These are phyloP conservation scores for crab-eating macaque (Macaca fascicularis) DNA, from an alignment of 2,113 vertebrate species.

Conservation along the genomic window T2T-MFA8v1.1 NC_088388.1:131028501-131029000, in stretches of 20 bases:
- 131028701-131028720: constrained; percentile 59
- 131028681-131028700: constrained; percentile 33
- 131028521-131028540: not conserved
- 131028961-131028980: not conserved
- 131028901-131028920: not conserved
- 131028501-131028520: constrained; percentile 15
- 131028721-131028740: constrained; percentile 56
- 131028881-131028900: not conserved
- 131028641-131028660: constrained; percentile 24
- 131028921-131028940: not conserved
- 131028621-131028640: not conserved
- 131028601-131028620: constrained; percentile 30
- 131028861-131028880: not conserved
- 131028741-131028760: constrained; percentile 64
- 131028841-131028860: not conserved
- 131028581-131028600: constrained; percentile 25
- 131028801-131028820: constrained; percentile 49
- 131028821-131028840: not conserved
- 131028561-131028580: not conserved
- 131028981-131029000: not conserved
- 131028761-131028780: constrained; percentile 10
- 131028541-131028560: not conserved
- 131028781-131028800: not conserved
- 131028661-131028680: not conserved
- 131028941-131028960: not conserved